Conservation (phyloP, 2,888 invertebrate genomes). For the Heliconius erato region DNA sequence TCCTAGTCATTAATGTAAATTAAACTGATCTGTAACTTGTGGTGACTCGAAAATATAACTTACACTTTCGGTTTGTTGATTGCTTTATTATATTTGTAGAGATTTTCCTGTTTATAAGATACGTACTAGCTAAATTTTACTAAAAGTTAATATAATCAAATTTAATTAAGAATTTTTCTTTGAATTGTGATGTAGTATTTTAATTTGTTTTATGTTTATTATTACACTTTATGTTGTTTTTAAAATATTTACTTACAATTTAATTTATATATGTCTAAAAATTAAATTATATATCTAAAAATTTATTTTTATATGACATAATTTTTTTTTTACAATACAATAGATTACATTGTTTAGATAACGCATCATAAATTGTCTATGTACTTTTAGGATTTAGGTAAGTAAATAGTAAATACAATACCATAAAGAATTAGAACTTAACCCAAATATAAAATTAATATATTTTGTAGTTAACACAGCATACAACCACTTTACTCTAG, state of each 20-base stretch:
- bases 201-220: too few species aligned
- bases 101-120: not conserved
- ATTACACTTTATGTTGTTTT: too few species aligned
- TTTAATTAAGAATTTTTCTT: not conserved
- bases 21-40: not conserved
- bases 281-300: not conserved
- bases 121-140: not conserved
- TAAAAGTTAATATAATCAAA: not conserved
- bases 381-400: too few species aligned
- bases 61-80: not conserved
- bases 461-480: constrained; percentile 33
- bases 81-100: not conserved
- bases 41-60: constrained; percentile 1
- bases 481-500: constrained; percentile 55
- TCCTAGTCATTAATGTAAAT: constrained; percentile 11
- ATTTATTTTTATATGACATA: not conserved
- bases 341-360: too few species aligned
- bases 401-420: too few species aligned
- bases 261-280: too few species aligned
- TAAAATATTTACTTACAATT: too few species aligned
- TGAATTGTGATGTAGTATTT: too few species aligned
- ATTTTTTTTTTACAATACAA: too few species aligned
- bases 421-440: not conserved
- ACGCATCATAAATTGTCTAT: too few species aligned
- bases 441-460: constrained; percentile 5